Evolutionary conservation across 2,113 vertebrate genomes (phyloP).

Genomic region (Poeciliopsis turrubarensis): DNA sequence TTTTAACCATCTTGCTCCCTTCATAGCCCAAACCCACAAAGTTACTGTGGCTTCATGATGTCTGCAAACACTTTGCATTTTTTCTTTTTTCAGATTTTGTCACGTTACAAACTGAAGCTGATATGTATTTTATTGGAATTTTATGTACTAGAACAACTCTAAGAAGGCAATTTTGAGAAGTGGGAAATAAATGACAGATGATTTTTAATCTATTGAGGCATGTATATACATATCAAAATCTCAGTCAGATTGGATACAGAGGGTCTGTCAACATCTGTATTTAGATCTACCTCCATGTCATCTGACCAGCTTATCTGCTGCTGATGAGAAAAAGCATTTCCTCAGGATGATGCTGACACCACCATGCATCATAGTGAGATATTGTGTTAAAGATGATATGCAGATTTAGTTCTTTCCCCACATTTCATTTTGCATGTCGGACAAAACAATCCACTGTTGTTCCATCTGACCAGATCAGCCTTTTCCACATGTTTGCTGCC

Average conservation of each 20-base stretch:
- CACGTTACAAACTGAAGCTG: neutral
- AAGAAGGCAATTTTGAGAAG: no score
- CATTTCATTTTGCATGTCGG: neutral
- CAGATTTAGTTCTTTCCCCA: neutral
- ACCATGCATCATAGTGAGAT: neutral
- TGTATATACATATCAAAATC: neutral
- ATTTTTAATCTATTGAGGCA: neutral
- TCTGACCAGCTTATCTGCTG: no score
- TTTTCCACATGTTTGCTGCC: neutral
- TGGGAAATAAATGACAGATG: no score
- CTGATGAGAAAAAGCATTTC: no score
- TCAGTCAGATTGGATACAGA: no score
- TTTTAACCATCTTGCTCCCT: neutral
- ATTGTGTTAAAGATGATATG: neutral
- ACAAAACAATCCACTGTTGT: neutral
- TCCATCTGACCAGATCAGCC: neutral
- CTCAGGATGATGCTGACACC: neutral
- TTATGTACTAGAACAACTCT: neutral
- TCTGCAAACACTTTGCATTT: neutral
- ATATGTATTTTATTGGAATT: neutral
- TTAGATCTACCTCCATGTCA: neutral
- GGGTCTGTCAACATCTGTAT: no score
- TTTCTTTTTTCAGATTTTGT: neutral
- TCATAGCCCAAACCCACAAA: neutral
- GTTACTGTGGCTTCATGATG: neutral